Evolutionary conservation across 1,140 invertebrate genomes (phyloP).

Genomic region (Bemisia tabaci): DNA sequence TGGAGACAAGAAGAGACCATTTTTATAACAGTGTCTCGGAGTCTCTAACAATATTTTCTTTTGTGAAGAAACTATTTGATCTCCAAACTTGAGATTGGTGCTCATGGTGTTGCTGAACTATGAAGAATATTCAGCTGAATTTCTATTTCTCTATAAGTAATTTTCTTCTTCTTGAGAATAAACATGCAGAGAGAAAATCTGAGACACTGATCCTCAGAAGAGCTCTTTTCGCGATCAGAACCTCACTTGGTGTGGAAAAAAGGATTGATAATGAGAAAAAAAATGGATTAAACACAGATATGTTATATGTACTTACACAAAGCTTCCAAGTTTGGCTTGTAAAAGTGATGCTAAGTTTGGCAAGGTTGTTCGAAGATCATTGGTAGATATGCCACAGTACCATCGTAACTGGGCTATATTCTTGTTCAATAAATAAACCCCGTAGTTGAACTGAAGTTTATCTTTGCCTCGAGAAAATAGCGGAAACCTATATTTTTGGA

Average conservation of each 20-base stretch:
- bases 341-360: constrained; percentile 52
- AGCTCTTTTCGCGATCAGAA: background rate
- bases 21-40: no score
- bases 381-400: constrained; percentile 51
- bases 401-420: constrained; percentile 71
- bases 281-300: no score
- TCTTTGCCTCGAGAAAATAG: constrained; percentile 59
- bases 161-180: no score
- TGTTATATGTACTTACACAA: background rate
- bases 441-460: constrained; percentile 62
- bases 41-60: no score
- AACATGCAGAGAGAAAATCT: background rate
- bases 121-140: background rate
- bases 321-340: background rate
- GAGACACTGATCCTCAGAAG: background rate
- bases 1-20: no score
- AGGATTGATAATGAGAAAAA: background rate
- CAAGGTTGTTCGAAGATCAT: constrained; percentile 56
- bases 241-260: no score
- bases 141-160: background rate
- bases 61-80: no score
- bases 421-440: constrained; percentile 74
- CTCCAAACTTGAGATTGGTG: no score
- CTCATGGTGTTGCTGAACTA: no score
- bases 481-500: constrained; percentile 63